A percentile compares a stretch with the other conserved stretches of the same genome.
phyloP scores from a whole-genome alignment of 2,113 vertebrate genomes.

The Clarias batrachus region DNA sequence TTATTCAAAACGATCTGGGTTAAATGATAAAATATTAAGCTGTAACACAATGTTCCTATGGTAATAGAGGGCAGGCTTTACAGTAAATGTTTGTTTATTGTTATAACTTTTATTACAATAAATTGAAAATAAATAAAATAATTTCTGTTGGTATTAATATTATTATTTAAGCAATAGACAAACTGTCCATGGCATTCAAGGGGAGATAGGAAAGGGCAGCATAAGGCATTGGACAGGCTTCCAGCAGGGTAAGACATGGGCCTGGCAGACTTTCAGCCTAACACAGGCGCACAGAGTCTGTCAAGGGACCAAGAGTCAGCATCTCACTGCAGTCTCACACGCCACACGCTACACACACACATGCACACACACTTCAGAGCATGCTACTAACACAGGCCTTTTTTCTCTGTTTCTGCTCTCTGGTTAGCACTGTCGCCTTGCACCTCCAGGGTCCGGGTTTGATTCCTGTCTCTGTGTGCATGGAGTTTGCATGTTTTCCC shows the following conservation, averaged over 20 bases:
- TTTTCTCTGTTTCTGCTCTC: background rate
- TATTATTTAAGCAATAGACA: background rate
- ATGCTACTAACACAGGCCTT: background rate
- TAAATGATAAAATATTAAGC: background rate
- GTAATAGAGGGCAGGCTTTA: background rate
- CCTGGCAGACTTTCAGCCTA: constrained; percentile 26
- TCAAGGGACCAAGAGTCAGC: constrained; percentile 15
- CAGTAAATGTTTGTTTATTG: background rate
- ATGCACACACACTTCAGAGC: background rate
- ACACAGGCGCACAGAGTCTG: constrained; percentile 16
- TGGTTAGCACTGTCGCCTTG: no score
- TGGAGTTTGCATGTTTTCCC: no score
- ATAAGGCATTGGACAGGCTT: constrained; percentile 20
- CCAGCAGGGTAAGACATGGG: constrained; percentile 7
- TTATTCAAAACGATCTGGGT: background rate
- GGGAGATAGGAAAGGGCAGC: background rate
- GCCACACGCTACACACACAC: background rate
- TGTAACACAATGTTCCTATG: background rate
- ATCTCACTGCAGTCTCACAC: constrained; percentile 21
- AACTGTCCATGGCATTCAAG: background rate
- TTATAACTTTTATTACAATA: background rate
- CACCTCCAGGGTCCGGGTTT: no score
- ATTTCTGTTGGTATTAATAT: background rate
- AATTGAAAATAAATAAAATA: background rate
- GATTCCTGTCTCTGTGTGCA: no score